phyloP scores from a whole-genome alignment of 2,888 invertebrate genomes.

The Sepiola atlantica region DNA sequence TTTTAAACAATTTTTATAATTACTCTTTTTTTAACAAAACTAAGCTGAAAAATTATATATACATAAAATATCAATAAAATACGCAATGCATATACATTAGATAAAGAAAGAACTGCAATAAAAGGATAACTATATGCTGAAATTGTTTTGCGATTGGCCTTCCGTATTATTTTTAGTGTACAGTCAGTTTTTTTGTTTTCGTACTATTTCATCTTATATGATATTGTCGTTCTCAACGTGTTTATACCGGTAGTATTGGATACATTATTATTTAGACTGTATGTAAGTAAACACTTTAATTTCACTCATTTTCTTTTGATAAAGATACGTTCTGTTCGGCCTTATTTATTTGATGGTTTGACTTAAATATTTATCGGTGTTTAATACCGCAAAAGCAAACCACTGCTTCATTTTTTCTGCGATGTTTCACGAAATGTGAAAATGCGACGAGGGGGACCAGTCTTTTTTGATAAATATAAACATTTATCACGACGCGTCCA shows the following conservation, averaged over 20 bases:
- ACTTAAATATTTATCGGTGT: background rate
- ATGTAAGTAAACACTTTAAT: conserved; percentile 45
- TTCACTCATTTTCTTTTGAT: background rate
- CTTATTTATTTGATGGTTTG: background rate
- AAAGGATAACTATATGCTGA: background rate
- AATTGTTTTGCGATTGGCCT: background rate
- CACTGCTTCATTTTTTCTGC: background rate
- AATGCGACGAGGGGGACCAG: background rate
- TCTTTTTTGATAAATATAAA: conserved; percentile 9
- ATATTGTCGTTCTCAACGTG: conserved; percentile 16
- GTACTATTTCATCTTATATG: conserved; percentile 38
- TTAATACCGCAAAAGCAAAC: background rate
- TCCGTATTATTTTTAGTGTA: conserved; percentile 32
- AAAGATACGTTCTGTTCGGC: background rate
- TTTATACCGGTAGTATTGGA: conserved; percentile 46
- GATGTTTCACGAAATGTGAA: background rate
- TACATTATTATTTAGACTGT: conserved; percentile 37
- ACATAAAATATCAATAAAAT: background rate
- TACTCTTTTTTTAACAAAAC: background rate
- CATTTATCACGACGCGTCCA: background rate
- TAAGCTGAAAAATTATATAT: background rate
- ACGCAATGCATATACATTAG: background rate
- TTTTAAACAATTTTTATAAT: background rate
- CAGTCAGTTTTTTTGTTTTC: background rate
- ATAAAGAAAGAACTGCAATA: background rate